Percentiles rank a stretch among this genome's conserved stretches.
Conservation (phyloP, 1,140 invertebrate species). For the Nilaparvata lugens region DNA sequence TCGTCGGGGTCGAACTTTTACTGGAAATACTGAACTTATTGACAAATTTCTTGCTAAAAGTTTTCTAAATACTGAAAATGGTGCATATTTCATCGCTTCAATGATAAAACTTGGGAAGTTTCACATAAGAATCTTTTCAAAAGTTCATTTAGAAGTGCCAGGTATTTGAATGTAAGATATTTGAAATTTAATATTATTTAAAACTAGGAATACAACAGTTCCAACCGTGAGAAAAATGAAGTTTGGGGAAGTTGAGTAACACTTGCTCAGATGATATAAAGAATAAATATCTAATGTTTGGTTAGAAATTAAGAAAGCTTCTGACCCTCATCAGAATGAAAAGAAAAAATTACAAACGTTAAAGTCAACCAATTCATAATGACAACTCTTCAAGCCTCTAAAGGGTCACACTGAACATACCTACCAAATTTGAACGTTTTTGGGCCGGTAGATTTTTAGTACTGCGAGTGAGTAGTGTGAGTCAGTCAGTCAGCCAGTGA, state of each 20-base stretch:
- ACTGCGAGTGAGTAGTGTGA: too few species aligned
- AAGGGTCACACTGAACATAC: too few species aligned
- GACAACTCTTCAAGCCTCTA: too few species aligned
- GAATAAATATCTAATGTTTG: slow-evolving; percentile 39
- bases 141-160: slow-evolving; percentile 14
- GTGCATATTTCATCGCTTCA: slow-evolving; percentile 45
- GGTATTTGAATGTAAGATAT: slow-evolving; percentile 19
- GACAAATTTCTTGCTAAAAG: slow-evolving; percentile 30
- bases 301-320: slow-evolving; percentile 26
- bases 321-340: slow-evolving; percentile 8
- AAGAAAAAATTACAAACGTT: neutral
- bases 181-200: slow-evolving; percentile 37
- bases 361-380: neutral
- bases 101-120: slow-evolving; percentile 29
- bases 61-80: slow-evolving; percentile 35
- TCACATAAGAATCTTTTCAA: slow-evolving; percentile 18
- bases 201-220: slow-evolving; percentile 44
- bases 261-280: slow-evolving; percentile 37
- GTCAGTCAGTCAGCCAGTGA: too few species aligned
- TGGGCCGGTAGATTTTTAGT: too few species aligned
- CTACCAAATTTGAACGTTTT: too few species aligned
- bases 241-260: slow-evolving; percentile 49
- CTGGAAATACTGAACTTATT: slow-evolving; percentile 8
- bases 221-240: slow-evolving; percentile 49
- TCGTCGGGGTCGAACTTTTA: slow-evolving; percentile 53